Conservation (phyloP, 2,888 invertebrate species). For the Dioctria rufipes region DNA sequence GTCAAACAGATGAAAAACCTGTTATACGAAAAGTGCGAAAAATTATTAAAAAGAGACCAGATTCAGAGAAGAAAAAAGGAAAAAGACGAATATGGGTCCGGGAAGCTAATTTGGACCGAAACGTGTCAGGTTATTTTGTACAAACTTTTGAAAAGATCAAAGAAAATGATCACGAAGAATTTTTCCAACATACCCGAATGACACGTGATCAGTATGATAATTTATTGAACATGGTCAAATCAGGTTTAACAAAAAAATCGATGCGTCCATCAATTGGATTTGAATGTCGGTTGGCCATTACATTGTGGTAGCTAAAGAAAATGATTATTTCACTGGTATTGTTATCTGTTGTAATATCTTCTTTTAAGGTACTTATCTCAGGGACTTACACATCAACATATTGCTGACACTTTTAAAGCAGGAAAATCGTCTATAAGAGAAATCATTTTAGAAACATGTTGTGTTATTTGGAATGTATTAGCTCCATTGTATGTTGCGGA, state of each 20-base stretch:
- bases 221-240: conserved; percentile 10
- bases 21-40: neutral
- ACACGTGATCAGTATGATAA: conserved; percentile 24
- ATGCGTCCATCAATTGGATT: conserved; percentile 19
- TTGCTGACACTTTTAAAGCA: conserved; percentile 1
- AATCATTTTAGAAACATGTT: conserved; percentile 28
- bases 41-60: neutral
- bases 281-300: conserved; percentile 41
- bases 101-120: neutral
- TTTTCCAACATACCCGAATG: conserved; percentile 39
- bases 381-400: neutral
- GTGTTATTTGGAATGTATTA: conserved; percentile 15
- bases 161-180: conserved; percentile 13
- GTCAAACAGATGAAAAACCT: too few species aligned
- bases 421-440: conserved; percentile 6
- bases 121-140: conserved; percentile 28
- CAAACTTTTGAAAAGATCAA: conserved; percentile 21
- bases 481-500: conserved; percentile 18
- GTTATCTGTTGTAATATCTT: neutral
- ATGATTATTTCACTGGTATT: neutral
- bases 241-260: conserved; percentile 25
- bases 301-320: neutral
- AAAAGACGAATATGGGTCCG: neutral
- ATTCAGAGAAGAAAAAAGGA: neutral
- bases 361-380: conserved; percentile 8